Evolutionary conservation across 2,113 vertebrate species (phyloP).

Genomic region (Probosciger aterrimus): DNA sequence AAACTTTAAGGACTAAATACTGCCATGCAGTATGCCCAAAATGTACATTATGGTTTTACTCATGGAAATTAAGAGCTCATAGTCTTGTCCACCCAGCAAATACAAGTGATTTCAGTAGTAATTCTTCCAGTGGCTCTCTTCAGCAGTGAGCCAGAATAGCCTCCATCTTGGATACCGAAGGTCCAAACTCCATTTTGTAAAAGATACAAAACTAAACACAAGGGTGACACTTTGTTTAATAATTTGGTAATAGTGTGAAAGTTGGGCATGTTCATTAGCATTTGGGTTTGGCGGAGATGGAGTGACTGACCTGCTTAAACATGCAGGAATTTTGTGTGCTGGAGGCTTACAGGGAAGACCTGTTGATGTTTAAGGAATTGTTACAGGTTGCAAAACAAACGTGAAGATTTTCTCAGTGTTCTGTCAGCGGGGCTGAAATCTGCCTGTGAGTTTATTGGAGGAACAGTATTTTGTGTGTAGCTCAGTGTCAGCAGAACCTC

Average conservation of each 20-base stretch:
- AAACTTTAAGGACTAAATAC: not conserved
- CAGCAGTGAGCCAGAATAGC: not conserved
- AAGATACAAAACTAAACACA: not conserved
- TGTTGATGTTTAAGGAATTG: not conserved
- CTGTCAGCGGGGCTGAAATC: not conserved
- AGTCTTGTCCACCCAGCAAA: not conserved
- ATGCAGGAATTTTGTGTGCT: not conserved
- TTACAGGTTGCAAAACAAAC: not conserved
- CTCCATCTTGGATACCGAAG: not conserved
- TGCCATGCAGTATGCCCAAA: no score
- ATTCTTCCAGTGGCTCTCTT: not conserved
- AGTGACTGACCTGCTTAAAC: not conserved
- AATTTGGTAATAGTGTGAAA: not conserved
- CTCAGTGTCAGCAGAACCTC: not conserved
- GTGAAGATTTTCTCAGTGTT: not conserved
- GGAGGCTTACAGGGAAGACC: not conserved
- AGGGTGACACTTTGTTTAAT: not conserved
- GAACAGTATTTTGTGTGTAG: not conserved
- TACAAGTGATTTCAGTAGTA: not conserved
- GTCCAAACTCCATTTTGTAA: rapidly evolving
- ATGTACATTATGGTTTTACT: not conserved
- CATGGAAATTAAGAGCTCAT: rapidly evolving
- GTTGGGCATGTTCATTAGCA: not conserved
- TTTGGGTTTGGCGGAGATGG: not conserved
- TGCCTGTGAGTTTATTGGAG: not conserved